Conservation (phyloP, 2,797 vertebrate species). For the Saxicola maurus region DNA sequence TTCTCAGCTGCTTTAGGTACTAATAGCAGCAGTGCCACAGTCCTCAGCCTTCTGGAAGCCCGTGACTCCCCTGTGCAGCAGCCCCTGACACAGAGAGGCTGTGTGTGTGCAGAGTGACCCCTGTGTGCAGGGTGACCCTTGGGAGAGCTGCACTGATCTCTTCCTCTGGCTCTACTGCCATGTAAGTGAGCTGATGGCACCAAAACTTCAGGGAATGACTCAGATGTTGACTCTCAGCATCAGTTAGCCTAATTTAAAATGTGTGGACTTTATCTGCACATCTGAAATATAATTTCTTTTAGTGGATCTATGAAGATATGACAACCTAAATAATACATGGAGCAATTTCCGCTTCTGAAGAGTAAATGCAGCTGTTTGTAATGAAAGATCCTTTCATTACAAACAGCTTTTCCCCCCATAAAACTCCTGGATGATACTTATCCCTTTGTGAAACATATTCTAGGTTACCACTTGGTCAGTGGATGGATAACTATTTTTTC, state of each 20-base stretch:
- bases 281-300: not conserved
- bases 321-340: not conserved
- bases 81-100: rapidly evolving
- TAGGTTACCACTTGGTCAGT: not conserved
- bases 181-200: not conserved
- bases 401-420: not conserved
- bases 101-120: not conserved
- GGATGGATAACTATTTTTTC: not conserved
- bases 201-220: not conserved
- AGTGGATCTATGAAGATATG: not conserved
- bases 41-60: not conserved
- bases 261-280: not conserved
- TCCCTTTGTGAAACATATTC: not conserved
- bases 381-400: not conserved
- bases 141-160: not conserved
- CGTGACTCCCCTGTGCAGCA: not conserved
- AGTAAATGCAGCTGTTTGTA: not conserved
- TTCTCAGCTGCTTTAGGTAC: not conserved
- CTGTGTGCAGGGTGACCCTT: rapidly evolving
- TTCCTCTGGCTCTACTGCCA: not conserved
- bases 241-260: not conserved
- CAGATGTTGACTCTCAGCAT: not conserved
- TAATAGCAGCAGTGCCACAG: not conserved
- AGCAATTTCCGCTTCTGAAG: not conserved
- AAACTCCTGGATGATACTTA: not conserved